A percentile compares a stretch with the other conserved stretches of the same genome.
Conservation (phyloP, 2,888 invertebrate genomes). For the Andrena chrysosceles region DNA sequence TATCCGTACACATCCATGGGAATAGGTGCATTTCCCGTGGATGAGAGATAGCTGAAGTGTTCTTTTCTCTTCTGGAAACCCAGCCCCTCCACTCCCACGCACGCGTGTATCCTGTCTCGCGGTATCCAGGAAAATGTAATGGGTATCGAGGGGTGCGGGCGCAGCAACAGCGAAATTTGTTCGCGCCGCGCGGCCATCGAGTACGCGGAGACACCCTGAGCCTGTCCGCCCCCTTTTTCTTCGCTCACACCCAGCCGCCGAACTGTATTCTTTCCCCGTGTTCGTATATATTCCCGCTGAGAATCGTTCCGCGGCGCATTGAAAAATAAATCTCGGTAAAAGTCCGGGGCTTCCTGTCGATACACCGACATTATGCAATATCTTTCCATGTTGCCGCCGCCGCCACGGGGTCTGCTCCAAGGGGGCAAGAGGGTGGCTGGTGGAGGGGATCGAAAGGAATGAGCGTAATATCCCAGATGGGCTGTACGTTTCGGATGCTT, state of each 20-base stretch:
- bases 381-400: constrained; percentile 67
- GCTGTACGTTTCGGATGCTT: constrained; percentile 72
- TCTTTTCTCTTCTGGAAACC: constrained; percentile 31
- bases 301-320: constrained; percentile 71
- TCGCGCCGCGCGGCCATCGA: constrained; percentile 57
- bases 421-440: constrained; percentile 20
- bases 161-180: constrained; percentile 71
- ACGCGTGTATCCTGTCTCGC: constrained; percentile 39
- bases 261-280: constrained; percentile 26
- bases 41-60: constrained; percentile 63
- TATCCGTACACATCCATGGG: constrained; percentile 24
- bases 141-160: constrained; percentile 45
- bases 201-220: constrained; percentile 17
- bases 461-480: constrained; percentile 75
- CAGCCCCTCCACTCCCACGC: not conserved
- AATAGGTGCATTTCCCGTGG: constrained; percentile 46
- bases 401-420: constrained; percentile 41
- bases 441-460: constrained; percentile 60
- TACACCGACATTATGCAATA: constrained; percentile 76
- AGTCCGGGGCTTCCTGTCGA: constrained; percentile 71
- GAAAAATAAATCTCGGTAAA: constrained; percentile 79
- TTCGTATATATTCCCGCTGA: constrained; percentile 67
- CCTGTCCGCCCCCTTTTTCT: constrained; percentile 19
- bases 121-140: constrained; percentile 66
- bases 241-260: constrained; percentile 15